Conservation (phyloP, 2,797 vertebrate genomes). For the Etheostoma perlongum region DNA sequence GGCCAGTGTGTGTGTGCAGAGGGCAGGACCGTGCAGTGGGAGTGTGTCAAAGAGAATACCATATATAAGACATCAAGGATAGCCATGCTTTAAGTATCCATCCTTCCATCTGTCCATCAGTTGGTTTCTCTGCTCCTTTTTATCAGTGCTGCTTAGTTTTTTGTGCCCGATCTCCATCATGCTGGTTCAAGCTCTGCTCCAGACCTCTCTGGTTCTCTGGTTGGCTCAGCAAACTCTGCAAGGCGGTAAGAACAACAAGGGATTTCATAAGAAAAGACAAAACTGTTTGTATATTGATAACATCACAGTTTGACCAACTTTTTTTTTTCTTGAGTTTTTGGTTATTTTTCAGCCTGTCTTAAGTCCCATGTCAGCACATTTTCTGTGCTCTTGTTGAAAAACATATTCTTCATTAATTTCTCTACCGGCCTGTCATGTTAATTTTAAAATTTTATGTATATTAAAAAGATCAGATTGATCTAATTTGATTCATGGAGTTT, state of each 20-base stretch:
- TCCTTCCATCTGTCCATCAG: constrained; percentile 28
- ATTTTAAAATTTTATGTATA: neutral
- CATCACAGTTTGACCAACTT: neutral
- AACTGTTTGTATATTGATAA: neutral
- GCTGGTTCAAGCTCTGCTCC: constrained; percentile 79
- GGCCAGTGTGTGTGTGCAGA: constrained; percentile 49
- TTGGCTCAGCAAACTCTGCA: constrained; percentile 83
- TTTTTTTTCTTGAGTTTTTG: neutral
- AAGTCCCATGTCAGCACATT: neutral
- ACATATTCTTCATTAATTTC: neutral
- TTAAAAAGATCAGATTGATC: neutral
- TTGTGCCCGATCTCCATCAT: constrained; percentile 65
- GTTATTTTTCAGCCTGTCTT: neutral
- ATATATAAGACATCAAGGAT: constrained; percentile 74
- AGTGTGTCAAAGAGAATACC: constrained; percentile 53
- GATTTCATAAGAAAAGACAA: neutral
- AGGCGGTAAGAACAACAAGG: constrained; percentile 79
- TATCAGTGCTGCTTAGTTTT: constrained; percentile 29
- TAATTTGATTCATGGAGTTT: neutral
- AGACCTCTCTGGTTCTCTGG: constrained; percentile 84
- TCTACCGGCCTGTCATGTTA: neutral
- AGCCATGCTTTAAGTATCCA: constrained; percentile 17
- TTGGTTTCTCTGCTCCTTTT: constrained; percentile 35
- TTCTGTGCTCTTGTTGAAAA: neutral
- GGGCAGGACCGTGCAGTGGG: constrained; percentile 69